These are phyloP conservation scores for Oplegnathus fasciatus DNA, from an alignment of 2,113 vertebrate genomes.

Conservation along the genomic window DNA sequence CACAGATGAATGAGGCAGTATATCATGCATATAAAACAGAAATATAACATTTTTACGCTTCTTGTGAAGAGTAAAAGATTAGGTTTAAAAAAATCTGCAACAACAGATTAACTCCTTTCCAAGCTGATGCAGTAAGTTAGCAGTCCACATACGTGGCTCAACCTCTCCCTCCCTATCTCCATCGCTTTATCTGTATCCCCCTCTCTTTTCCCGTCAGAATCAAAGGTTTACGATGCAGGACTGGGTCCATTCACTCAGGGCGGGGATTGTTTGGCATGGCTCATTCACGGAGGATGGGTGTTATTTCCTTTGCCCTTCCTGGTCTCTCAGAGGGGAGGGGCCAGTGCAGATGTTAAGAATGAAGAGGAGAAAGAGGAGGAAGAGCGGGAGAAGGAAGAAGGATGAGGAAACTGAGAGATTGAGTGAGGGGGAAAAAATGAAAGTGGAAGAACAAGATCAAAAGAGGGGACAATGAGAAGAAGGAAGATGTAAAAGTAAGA, in stretches of 20 bases:
- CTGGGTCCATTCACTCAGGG: conserved; percentile 41
- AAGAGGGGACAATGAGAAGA: neutral
- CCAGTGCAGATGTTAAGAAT: conserved; percentile 54
- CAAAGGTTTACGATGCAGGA: conserved; percentile 46
- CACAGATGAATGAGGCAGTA: conserved; percentile 16
- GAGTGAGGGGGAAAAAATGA: no score
- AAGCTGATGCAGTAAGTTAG: conserved; percentile 13
- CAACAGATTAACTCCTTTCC: neutral
- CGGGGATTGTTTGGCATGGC: conserved; percentile 67
- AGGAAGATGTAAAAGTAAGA: neutral
- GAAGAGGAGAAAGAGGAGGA: conserved; percentile 23
- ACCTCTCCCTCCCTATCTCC: neutral
- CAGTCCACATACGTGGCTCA: conserved; percentile 12
- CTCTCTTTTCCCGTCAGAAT: conserved; percentile 43
- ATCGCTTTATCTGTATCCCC: neutral
- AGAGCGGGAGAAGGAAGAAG: neutral
- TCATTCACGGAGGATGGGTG: conserved; percentile 82
- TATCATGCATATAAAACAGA: conserved; percentile 11
- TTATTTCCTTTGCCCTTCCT: conserved; percentile 83
- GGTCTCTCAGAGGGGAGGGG: conserved; percentile 65
- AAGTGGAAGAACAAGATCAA: neutral
- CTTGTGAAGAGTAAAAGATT: neutral
- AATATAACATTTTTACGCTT: neutral
- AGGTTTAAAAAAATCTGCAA: neutral
- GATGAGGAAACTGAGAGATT: no score